Evolutionary conservation across 2,888 invertebrate genomes (phyloP).

Genomic region (Lingula anatina): DNA sequence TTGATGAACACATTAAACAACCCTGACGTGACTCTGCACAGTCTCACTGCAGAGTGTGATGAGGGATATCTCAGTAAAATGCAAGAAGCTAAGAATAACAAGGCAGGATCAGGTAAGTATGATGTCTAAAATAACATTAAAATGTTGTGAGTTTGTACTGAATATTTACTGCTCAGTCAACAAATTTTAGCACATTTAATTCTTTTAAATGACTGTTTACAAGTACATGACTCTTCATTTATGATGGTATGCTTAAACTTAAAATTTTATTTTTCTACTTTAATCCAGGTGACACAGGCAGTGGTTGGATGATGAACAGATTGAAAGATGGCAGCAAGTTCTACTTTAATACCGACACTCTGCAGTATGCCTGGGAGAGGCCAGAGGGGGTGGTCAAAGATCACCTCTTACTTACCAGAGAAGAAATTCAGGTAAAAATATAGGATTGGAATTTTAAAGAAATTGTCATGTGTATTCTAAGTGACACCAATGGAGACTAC

Average conservation of each 20-base stretch:
- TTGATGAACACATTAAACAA: conserved; percentile 29
- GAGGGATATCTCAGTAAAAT: conserved; percentile 32
- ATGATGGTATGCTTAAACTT: no score
- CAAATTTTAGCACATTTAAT: no score
- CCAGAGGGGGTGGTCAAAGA: conserved; percentile 40
- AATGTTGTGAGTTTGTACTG: neutral
- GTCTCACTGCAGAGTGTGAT: conserved; percentile 34
- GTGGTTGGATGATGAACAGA: conserved; percentile 51
- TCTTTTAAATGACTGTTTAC: no score
- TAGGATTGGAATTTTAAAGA: no score
- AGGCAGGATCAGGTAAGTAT: conserved; percentile 19
- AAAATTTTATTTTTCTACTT: no score
- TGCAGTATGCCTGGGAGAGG: conserved; percentile 37
- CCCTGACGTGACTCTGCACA: conserved; percentile 28
- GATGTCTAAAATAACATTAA: neutral
- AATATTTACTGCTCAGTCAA: neutral
- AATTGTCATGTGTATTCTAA: no score
- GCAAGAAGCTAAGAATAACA: conserved; percentile 17
- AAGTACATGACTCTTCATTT: no score
- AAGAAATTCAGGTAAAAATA: conserved; percentile 41
- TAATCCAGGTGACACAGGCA: conserved; percentile 38
- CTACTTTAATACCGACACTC: conserved; percentile 41
- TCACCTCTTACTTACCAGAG: conserved; percentile 40
- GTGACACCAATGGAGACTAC: no score
- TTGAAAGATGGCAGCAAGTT: conserved; percentile 38